Percentiles rank a stretch among this genome's conserved stretches.
Conservation (phyloP, 2,888 invertebrate species). For the Physocephala rufipes region DNA sequence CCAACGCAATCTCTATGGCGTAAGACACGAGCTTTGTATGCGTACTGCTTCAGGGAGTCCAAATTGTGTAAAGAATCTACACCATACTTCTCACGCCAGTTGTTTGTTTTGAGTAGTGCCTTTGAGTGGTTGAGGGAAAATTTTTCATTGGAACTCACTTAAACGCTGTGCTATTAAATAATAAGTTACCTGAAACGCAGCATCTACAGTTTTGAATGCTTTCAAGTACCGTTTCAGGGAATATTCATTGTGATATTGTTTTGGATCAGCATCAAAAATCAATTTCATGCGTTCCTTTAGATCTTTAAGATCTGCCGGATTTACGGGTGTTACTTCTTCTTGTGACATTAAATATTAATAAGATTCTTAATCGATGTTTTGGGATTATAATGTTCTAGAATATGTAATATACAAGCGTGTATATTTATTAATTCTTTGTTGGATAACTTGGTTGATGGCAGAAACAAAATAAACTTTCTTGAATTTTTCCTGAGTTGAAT, state of each 20-base stretch:
- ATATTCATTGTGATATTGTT: slow-evolving; percentile 79
- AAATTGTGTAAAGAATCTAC: slow-evolving; percentile 70
- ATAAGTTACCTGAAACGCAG: slow-evolving; percentile 77
- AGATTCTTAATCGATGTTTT: too few species aligned
- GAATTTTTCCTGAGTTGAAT: too few species aligned
- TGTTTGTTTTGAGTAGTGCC: slow-evolving; percentile 80
- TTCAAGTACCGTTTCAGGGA: slow-evolving; percentile 76
- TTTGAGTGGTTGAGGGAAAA: too few species aligned
- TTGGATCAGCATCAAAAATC: slow-evolving; percentile 77
- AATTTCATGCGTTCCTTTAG: slow-evolving; percentile 77
- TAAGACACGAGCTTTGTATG: slow-evolving; percentile 75
- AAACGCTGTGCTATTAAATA: too few species aligned
- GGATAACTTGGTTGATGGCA: too few species aligned
- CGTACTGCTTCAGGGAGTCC: slow-evolving; percentile 69
- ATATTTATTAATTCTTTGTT: too few species aligned
- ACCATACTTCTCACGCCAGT: slow-evolving; percentile 80
- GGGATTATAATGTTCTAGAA: too few species aligned
- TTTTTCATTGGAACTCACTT: too few species aligned
- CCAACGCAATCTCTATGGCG: slow-evolving; percentile 77
- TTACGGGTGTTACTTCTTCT: slow-evolving; percentile 67
- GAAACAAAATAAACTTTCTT: too few species aligned
- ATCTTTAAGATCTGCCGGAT: slow-evolving; percentile 73
- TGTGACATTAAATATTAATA: slow-evolving; percentile 51
- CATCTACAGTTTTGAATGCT: slow-evolving; percentile 79
- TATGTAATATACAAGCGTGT: too few species aligned